Base-by-base conservation (phyloP, 2,888 invertebrate genomes). In the Dryomyza anilis region DNA sequence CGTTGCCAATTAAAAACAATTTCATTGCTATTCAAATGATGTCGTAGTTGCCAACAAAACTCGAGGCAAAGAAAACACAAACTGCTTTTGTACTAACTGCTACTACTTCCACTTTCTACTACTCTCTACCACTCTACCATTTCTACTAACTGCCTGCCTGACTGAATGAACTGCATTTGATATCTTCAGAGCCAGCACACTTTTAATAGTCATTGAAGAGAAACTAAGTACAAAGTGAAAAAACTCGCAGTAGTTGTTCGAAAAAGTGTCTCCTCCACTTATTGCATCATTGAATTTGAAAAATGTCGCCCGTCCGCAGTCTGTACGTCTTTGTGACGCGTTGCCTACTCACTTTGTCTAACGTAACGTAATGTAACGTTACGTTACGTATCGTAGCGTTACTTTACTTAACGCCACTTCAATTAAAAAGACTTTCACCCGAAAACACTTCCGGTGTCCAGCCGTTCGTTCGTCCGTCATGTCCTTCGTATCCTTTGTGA, bases 381-480 rank as follows among this genome's bases (percentile, higher is more conserved):
- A 7, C 50, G 25, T 14, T 12, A 14, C 50, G 50, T 50, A 23
- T 10, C 48, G 48, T 48, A 23, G 14, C 25, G 23, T 48, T 48
- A 8, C 33, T 33, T 33, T n/a, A n/a, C n/a, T n/a, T n/a, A n/a
- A 50, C 27, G 70, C 75, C 77, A 78, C 79, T 80, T 79, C 80
- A 79, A 79, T 79, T 79, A 79, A 77, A n/a, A 79, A 79, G 79
- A 80, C 78, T 79, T 79, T 80, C 74, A 75, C 76, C 75, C 72
- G 68, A 69, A 67, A 63, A 71, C 59, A 46, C 59, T 59, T 59
- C 59, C 48, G 46, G 21, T 14, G 21, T n/a, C n/a, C n/a, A n/a
- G n/a, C n/a, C n/a, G n/a, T n/a, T n/a, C n/a, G n/a, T n/a, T n/a
- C n/a, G n/a, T n/a, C n/a, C n/a, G n/a, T n/a, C n/a, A n/a, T n/a